Conservation (phyloP, 1,140 invertebrate species). For the Eciton burchellii region DNA sequence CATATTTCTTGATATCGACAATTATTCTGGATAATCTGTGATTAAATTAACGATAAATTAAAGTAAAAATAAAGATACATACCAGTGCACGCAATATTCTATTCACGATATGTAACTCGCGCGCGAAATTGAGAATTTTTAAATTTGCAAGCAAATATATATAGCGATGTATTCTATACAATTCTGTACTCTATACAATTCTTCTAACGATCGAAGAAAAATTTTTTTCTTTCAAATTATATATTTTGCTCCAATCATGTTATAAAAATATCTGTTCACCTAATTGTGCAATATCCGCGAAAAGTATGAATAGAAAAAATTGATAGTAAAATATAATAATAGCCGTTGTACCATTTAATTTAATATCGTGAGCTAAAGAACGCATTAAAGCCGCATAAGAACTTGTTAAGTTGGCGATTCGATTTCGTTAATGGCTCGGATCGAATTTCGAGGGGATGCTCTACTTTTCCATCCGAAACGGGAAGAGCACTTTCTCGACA, state of each 20-base stretch:
- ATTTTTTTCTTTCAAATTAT: neutral
- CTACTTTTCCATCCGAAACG: conserved; percentile 20
- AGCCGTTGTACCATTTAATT: neutral
- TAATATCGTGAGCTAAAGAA: neutral
- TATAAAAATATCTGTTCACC: neutral
- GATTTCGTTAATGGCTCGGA: conserved; percentile 57
- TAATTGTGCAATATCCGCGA: too few relatives aligned
- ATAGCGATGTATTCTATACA: too few relatives aligned
- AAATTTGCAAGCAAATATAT: neutral
- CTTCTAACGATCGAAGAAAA: neutral
- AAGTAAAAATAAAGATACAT: neutral
- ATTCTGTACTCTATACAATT: neutral
- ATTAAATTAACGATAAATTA: neutral
- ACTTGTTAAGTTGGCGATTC: conserved; percentile 49
- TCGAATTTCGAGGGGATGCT: conserved; percentile 55
- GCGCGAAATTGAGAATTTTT: neutral
- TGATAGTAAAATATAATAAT: neutral
- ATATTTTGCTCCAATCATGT: neutral
- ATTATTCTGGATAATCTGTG: neutral
- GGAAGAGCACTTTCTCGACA: neutral
- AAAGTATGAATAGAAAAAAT: neutral
- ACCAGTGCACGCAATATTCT: neutral
- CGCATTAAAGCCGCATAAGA: neutral
- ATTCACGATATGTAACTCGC: neutral
- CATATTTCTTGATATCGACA: neutral